Conservation (phyloP, 2,113 vertebrate species). For the Lipotes vexillifer region DNA sequence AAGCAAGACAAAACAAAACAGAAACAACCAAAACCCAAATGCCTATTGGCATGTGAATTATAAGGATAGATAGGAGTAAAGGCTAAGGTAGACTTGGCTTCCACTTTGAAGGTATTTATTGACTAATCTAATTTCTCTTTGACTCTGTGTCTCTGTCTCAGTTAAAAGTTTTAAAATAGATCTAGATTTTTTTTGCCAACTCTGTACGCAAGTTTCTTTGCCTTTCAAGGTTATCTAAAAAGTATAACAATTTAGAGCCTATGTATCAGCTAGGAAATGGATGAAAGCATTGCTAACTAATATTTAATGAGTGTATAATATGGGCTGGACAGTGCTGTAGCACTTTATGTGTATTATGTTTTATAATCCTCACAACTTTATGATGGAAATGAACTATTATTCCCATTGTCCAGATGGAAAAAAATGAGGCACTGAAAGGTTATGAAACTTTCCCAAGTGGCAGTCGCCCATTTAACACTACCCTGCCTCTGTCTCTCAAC, state of each 20-base stretch:
- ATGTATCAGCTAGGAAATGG: neutral
- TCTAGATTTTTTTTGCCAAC: neutral
- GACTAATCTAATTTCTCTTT: neutral
- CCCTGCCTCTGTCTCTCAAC: neutral
- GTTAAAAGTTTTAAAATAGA: neutral
- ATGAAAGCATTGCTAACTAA: neutral
- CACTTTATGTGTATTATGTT: neutral
- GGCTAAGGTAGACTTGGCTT: neutral
- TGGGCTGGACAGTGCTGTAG: neutral
- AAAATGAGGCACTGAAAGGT: neutral
- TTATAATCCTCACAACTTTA: neutral
- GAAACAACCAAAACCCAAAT: neutral
- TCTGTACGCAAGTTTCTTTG: neutral
- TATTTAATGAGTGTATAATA: neutral
- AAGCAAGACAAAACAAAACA: neutral
- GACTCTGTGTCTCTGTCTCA: neutral
- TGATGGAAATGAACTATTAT: neutral
- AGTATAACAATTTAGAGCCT: neutral
- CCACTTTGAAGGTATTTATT: neutral
- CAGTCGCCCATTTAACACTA: neutral
- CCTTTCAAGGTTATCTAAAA: neutral
- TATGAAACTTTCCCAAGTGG: neutral
- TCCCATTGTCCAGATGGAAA: neutral
- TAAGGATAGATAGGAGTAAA: neutral
- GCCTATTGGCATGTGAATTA: neutral